Evolutionary conservation across 2,113 vertebrate species (phyloP).

Genomic region (Chaenogobius annularis): DNA sequence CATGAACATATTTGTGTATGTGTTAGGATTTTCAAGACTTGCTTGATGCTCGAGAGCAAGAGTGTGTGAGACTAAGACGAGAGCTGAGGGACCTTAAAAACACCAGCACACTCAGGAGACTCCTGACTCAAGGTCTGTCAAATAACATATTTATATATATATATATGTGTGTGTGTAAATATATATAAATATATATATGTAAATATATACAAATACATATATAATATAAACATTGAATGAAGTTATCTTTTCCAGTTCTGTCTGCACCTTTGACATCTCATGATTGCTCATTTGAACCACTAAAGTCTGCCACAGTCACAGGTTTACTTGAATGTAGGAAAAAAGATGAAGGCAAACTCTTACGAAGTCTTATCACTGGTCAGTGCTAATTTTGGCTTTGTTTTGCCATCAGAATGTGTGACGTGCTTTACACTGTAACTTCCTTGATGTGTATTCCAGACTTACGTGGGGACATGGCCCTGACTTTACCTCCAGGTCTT

Average conservation of each 20-base stretch:
- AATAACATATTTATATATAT: no score
- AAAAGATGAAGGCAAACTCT: constrained; percentile 75
- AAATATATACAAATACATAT: no score
- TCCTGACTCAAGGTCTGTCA: constrained; percentile 60
- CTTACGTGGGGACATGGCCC: constrained; percentile 61
- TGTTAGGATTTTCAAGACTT: constrained; percentile 72
- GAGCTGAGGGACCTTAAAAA: constrained; percentile 71
- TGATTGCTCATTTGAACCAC: constrained; percentile 23
- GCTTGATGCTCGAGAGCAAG: constrained; percentile 71
- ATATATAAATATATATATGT: no score
- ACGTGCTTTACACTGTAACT: neutral
- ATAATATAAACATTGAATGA: neutral
- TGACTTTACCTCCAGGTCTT: constrained; percentile 69
- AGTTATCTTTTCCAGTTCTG: constrained; percentile 31
- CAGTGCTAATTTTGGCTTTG: neutral
- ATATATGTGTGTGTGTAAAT: no score
- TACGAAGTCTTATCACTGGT: constrained; percentile 84
- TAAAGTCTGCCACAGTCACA: constrained; percentile 30
- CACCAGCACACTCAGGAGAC: constrained; percentile 62
- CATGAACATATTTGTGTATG: neutral
- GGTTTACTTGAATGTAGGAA: constrained; percentile 78
- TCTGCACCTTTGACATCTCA: neutral
- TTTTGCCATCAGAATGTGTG: neutral
- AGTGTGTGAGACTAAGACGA: constrained; percentile 66
- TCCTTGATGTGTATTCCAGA: constrained; percentile 62